phyloP scores from a whole-genome alignment of 2,113 vertebrate species.

The Mesitornis unicolor region DNA sequence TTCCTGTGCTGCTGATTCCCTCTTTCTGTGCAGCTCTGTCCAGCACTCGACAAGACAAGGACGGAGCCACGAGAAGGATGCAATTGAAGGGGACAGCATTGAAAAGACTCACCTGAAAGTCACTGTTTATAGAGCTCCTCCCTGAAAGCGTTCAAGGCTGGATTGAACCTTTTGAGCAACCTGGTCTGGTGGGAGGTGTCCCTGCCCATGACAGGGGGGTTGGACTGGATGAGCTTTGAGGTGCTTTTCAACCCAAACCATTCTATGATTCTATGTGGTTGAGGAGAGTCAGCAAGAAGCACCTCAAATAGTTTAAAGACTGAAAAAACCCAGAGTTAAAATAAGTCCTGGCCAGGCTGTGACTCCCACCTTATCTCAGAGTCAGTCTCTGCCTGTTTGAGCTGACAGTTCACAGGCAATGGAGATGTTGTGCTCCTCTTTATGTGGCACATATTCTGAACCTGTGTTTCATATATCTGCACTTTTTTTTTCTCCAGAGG shows the following conservation, averaged over 20 bases:
- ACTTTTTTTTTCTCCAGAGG: not conserved
- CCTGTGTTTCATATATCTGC: not conserved
- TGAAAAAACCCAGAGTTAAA: not conserved
- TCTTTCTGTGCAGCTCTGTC: not conserved
- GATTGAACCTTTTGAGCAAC: too few relatives aligned
- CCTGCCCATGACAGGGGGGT: too few relatives aligned
- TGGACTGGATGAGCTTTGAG: too few relatives aligned
- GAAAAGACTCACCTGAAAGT: not conserved
- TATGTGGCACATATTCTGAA: not conserved
- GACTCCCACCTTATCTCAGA: not conserved
- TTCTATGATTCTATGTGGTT: too few relatives aligned
- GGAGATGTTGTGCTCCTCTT: not conserved
- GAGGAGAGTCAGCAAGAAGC: not conserved
- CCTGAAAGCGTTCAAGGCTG: too few relatives aligned
- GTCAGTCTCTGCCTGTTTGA: not conserved
- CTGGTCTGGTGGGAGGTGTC: too few relatives aligned
- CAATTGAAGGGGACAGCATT: not conserved
- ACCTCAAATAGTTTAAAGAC: not conserved
- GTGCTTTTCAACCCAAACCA: too few relatives aligned
- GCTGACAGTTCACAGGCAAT: not conserved
- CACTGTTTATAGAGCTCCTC: not conserved
- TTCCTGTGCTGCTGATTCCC: not conserved
- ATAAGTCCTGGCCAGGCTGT: not conserved
- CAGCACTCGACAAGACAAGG: not conserved
- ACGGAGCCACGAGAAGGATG: not conserved